phyloP scores from a whole-genome alignment of 1,140 invertebrate genomes.

The Kradibia gibbosae region DNA sequence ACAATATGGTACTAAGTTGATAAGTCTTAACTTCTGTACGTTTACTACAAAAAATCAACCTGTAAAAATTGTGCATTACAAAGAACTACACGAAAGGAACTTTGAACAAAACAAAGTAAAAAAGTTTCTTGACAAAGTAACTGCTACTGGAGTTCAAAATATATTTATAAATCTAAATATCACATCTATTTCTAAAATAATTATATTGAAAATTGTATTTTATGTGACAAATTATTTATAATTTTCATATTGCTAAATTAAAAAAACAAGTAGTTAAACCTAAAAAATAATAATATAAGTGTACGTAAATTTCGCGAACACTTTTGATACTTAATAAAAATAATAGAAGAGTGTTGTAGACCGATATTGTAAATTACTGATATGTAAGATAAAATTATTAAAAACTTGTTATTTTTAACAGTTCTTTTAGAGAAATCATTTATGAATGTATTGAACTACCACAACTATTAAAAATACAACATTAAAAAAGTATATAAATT shows the following conservation, averaged over 20 bases:
- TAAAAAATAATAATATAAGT: conserved; percentile 30
- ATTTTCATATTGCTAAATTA: conserved; percentile 60
- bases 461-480: conserved; percentile 23
- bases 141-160: too few species aligned
- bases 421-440: neutral
- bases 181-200: too few species aligned
- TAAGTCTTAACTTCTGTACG: too few species aligned
- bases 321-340: conserved; percentile 51
- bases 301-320: conserved; percentile 57
- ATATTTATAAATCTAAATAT: too few species aligned
- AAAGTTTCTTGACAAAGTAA: too few species aligned
- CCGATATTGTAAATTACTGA: conserved; percentile 46
- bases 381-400: conserved; percentile 15
- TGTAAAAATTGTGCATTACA: too few species aligned
- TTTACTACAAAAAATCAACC: too few species aligned
- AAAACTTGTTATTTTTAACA: neutral
- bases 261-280: conserved; percentile 35
- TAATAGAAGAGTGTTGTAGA: conserved; percentile 54
- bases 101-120: too few species aligned
- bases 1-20: too few species aligned
- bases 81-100: too few species aligned
- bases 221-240: conserved; percentile 51
- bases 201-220: too few species aligned
- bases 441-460: neutral
- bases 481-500: conserved; percentile 28